Conservation (phyloP, 53 echinoderm and acorn worm species). For the Temnopleurus reevesii region DNA sequence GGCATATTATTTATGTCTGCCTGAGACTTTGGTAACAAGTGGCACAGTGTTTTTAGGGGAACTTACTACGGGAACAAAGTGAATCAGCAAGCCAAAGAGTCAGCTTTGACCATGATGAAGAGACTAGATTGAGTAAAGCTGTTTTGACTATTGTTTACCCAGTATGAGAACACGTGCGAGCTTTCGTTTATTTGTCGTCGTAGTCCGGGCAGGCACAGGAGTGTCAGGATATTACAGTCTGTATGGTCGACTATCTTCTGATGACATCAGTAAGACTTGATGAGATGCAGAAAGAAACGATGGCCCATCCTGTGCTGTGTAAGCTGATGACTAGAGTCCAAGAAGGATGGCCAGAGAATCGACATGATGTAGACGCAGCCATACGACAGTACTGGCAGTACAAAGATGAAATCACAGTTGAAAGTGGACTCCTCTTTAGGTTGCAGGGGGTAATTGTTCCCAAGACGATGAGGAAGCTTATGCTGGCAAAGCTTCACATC, state of each 20-base stretch:
- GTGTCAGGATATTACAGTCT: no score
- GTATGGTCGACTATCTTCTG: constrained; percentile 33
- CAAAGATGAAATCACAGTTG: constrained; percentile 33
- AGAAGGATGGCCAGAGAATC: constrained; percentile 45
- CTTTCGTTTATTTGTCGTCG: no score
- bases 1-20: no score
- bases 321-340: neutral
- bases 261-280: constrained; percentile 36
- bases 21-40: no score
- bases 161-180: no score
- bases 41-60: no score
- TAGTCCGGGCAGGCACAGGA: no score
- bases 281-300: constrained; percentile 39
- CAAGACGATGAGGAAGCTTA: neutral
- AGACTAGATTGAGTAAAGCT: no score
- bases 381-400: constrained; percentile 41
- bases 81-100: no score
- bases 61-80: no score
- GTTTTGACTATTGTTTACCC: no score
- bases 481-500: constrained; percentile 54
- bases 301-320: neutral
- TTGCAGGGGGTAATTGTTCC: constrained; percentile 29
- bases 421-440: constrained; percentile 33
- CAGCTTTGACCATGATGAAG: no score
- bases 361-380: neutral